A percentile compares a stretch with the other conserved stretches of the same genome.
phyloP scores from a whole-genome alignment of 2,797 vertebrate species.

The Hybognathus amarus region DNA sequence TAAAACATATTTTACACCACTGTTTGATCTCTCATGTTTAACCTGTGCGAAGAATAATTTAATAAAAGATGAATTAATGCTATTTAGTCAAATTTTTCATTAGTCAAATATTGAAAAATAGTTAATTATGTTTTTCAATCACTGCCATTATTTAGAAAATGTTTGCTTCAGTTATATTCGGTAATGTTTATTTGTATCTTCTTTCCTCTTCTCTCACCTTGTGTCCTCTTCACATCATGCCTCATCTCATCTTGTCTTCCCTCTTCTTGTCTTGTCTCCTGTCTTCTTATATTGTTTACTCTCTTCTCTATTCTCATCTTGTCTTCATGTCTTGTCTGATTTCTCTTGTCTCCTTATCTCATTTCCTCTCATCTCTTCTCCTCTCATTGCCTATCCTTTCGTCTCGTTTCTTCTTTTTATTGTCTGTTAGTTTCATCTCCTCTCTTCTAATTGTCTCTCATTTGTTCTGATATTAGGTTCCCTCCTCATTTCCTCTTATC shows the following conservation, averaged over 20 bases:
- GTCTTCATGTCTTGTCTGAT: neutral
- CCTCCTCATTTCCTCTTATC: conserved; percentile 44
- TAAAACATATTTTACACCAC: neutral
- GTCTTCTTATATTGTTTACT: neutral
- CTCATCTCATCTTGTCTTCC: neutral
- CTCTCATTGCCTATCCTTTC: neutral
- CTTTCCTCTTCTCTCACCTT: neutral
- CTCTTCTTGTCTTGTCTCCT: neutral
- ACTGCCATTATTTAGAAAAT: neutral
- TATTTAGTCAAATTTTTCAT: neutral
- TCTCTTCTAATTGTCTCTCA: neutral
- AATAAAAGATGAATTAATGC: neutral
- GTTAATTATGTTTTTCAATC: conserved; percentile 37
- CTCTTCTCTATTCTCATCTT: conserved; percentile 13
- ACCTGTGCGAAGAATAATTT: neutral
- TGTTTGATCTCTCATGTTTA: conserved; percentile 14
- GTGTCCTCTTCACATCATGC: neutral
- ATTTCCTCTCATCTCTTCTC: neutral
- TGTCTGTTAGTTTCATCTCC: too few relatives aligned
- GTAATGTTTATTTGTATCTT: neutral
- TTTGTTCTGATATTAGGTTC: too few relatives aligned
- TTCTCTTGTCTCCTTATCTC: neutral
- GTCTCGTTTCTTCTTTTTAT: neutral
- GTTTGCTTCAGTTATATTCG: neutral
- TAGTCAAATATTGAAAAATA: neutral